Evolutionary conservation across 2,113 vertebrate genomes (phyloP).

Genomic region (Orycteropus afer): DNA sequence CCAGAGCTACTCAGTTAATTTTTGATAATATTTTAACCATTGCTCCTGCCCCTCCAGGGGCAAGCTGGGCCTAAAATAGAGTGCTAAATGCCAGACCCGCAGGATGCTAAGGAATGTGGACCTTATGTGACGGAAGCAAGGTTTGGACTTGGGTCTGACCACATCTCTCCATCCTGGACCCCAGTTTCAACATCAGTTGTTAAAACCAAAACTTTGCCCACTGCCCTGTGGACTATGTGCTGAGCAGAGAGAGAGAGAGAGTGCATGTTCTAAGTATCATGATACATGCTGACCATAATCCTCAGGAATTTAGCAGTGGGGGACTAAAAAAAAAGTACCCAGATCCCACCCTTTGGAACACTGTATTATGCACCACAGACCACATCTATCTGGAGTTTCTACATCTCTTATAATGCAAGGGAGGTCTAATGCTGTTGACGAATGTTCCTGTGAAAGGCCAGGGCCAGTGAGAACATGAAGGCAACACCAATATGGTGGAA

Average conservation of each 20-base stretch:
- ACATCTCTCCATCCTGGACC: background rate
- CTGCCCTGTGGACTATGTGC: background rate
- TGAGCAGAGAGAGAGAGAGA: background rate
- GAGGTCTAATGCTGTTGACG: background rate
- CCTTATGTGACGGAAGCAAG: background rate
- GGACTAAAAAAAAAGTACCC: background rate
- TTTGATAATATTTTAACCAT: background rate
- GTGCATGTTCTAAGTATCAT: background rate
- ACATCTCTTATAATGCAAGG: background rate
- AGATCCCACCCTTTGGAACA: background rate
- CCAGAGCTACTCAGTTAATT: background rate
- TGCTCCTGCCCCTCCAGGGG: background rate
- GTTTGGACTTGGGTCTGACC: background rate
- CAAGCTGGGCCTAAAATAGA: background rate
- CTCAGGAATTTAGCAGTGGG: background rate
- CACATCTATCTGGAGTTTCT: background rate
- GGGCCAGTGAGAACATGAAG: background rate
- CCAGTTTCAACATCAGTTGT: background rate
- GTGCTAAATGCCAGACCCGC: background rate
- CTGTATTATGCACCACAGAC: background rate
- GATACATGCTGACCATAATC: background rate
- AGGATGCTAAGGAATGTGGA: background rate
- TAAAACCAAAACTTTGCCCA: background rate
- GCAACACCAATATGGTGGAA: background rate
- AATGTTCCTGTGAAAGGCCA: background rate